Base-by-base conservation (phyloP, 2,888 invertebrate species). In the Parthenolecanium corni region DNA sequence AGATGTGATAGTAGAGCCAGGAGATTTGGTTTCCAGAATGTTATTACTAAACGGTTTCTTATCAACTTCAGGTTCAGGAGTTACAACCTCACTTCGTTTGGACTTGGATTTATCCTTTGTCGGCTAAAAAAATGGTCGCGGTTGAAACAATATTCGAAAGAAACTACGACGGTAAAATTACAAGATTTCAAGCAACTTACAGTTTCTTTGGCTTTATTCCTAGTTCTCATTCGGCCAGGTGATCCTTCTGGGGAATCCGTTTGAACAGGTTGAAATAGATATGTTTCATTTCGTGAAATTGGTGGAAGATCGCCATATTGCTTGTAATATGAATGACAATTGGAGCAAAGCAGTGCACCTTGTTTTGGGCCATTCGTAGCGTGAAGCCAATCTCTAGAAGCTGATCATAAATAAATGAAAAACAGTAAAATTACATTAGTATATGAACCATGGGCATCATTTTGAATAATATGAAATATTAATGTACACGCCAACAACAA, bases 141-240 rank as follows among this genome's bases (percentile, higher is more conserved):
- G n/a, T n/a, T 16, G n/a, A 6, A 57, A 20, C 14, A n/a, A 57
- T 57, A 12, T 18, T 49, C 31, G 9, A 3, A 38, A 38, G 9
- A 44, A 44, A 6, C 20, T 6, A 9, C 12, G 44, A 42, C 14
- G 20, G 24, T 4, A 31, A 18, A 24, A 14, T 16, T 16, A 40
- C 11, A 1, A 18, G 42, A 12, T 25, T 25, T 25, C 24, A 2
- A 14, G 51, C 23, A 11, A 66, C 67, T 70, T 69, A 79, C 80
- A 73, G 82, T 82, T 76, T 89, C 85, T 76, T 89, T 87, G 58
- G 85, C 82, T 73, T 86, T 85, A 75, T 89, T 88, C 70, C 91
- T 79, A 66, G 91, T 91, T 73, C 90, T 82, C 86, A 90, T 89
- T 74, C 90, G 83, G 73, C 87, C 89, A 58, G 90, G 90, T 71